Evolutionary conservation across 2,113 vertebrate species (phyloP).

Genomic region (Coptodon bakossiorum): DNA sequence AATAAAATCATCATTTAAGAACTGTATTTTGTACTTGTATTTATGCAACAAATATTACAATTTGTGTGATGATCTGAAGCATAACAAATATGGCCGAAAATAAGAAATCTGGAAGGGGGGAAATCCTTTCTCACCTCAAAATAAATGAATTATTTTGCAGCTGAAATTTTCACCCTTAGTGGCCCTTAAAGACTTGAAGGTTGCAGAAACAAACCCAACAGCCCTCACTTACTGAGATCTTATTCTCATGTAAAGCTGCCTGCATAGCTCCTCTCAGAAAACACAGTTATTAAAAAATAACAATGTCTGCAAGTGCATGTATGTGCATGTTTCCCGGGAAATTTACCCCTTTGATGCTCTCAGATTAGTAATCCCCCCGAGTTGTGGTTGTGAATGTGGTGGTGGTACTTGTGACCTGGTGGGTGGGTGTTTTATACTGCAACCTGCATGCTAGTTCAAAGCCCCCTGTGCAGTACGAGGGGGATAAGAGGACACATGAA

Average conservation of each 20-base stretch:
- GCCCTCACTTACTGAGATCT: background rate
- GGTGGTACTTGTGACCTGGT: slow-evolving; percentile 31
- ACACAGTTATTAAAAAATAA: slow-evolving; percentile 11
- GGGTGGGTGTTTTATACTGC: slow-evolving; percentile 17
- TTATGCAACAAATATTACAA: background rate
- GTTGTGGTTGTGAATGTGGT: background rate
- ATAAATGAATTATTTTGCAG: background rate
- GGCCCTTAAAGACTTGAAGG: background rate
- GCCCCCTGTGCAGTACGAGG: slow-evolving; percentile 9
- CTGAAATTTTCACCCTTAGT: background rate
- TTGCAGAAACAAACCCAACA: background rate
- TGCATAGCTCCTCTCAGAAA: background rate
- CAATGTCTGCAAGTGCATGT: background rate
- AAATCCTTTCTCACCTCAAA: background rate
- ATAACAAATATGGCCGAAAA: background rate
- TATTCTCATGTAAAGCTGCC: background rate
- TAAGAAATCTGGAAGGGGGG: background rate
- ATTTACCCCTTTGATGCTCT: slow-evolving; percentile 29
- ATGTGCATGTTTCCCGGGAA: background rate
- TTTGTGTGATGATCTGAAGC: background rate
- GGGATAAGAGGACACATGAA: slow-evolving; percentile 63
- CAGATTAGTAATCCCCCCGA: slow-evolving; percentile 19
- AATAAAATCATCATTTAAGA: background rate
- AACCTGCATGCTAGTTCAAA: slow-evolving; percentile 72
- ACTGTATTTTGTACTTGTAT: background rate